Evolutionary conservation across 2,113 vertebrate species (phyloP).

Genomic region (Erpornis zantholeuca): DNA sequence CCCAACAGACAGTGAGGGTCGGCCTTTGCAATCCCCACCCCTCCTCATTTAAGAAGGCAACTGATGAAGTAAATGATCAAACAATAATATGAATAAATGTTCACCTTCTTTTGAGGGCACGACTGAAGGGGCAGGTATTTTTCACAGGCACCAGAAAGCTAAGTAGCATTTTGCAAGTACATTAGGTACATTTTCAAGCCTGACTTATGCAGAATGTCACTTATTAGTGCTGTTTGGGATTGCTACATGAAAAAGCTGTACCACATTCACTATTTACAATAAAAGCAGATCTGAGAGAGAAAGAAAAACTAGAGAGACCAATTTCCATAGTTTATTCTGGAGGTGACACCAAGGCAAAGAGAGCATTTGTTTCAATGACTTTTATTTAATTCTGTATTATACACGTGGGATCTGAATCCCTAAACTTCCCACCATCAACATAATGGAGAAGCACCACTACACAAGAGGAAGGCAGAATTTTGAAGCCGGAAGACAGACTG

Average conservation of each 20-base stretch:
- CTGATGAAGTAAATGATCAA: neutral
- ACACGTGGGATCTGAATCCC: conserved; percentile 57
- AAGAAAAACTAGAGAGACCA: neutral
- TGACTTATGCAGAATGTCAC: neutral
- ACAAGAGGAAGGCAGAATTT: conserved; percentile 41
- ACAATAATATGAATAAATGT: neutral
- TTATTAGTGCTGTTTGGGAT: neutral
- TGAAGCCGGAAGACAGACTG: conserved; percentile 13
- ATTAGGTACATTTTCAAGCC: neutral
- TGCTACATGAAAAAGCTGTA: neutral
- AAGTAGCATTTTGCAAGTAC: neutral
- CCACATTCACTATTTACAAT: neutral
- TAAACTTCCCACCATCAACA: conserved; percentile 24
- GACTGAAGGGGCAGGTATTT: neutral
- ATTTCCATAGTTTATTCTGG: neutral
- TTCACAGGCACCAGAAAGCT: neutral
- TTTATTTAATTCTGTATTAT: conserved; percentile 63
- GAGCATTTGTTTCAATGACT: neutral
- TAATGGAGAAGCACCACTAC: conserved; percentile 28
- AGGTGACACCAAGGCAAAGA: neutral
- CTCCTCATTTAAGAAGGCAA: neutral
- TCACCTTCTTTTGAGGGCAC: neutral
- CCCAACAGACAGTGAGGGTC: neutral
- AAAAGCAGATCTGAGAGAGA: neutral
- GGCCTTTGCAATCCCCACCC: neutral